Base-by-base conservation (phyloP, 2,797 vertebrate genomes). In the Catamblyrhynchus diadema region DNA sequence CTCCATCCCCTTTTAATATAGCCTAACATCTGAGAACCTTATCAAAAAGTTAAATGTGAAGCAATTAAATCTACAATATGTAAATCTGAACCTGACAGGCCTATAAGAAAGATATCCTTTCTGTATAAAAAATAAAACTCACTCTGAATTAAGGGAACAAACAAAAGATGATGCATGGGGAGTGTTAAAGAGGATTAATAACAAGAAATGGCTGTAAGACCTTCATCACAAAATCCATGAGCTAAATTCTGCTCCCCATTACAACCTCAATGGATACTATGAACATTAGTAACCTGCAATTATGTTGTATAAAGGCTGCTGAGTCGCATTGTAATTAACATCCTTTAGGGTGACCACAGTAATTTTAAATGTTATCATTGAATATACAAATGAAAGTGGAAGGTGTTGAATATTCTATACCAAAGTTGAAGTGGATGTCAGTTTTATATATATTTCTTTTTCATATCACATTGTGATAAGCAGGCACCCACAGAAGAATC, bases 281-380 rank as follows among this genome's bases (percentile, higher is more conserved):
- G 94, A 96, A 94, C 48, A 61, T 86, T 92, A 94, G 92, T 96
- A 96, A 96, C 94, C 91, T 95, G 93, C 91, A 96, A 96, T 97
- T 96, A 96, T 96, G 81, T 94, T 95, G 92, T 86, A 96, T 94
- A 92, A 96, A 96, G 91, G 59, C 94, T 94, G 79, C 81, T 89
- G 75, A 92, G 81, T 86, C 0, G 27, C 79, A 89, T 78, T 93
- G 91, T 95, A 96, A 97, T 97, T 96, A 97, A 95, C 94, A 93
- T 96, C 84, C 84, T 91, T 93, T 95, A 96, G 92, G 94, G 91
- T 94, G 95, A 96, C 94, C 95, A 97, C 92, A 92, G 93, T 97
- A 96, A 96, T 95, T 97, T 95, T 86, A 95, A 91, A 95, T 88
- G 94, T 95, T 97, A 96, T 88, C 82, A 0, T 54, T 93, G 87